Conservation (phyloP, 64 coral and sea anemone species). For the Cladopsammia gracilis region DNA sequence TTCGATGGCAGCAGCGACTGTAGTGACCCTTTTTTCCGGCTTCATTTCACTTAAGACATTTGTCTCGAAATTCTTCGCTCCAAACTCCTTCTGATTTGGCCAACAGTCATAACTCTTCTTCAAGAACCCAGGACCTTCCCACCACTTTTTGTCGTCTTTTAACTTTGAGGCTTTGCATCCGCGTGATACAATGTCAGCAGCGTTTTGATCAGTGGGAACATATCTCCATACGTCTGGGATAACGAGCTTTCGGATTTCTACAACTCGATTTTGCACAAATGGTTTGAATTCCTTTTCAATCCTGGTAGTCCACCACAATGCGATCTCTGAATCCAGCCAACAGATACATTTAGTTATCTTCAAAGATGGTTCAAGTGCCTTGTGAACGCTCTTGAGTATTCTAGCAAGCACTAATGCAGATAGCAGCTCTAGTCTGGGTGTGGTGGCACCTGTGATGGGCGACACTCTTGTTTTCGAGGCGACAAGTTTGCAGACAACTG, state of each 20-base stretch:
- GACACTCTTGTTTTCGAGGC: not conserved
- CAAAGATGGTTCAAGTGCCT: not conserved
- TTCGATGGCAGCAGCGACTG: not conserved
- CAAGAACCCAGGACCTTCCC: slow-evolving; percentile 31
- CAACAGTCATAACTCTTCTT: too few relatives aligned
- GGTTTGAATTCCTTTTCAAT: slow-evolving; percentile 41
- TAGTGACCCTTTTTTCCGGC: not conserved
- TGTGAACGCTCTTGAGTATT: not conserved
- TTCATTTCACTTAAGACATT: not conserved
- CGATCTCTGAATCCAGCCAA: slow-evolving; percentile 66
- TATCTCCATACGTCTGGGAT: slow-evolving; percentile 32
- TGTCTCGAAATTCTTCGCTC: not conserved
- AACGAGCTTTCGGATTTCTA: slow-evolving; percentile 39
- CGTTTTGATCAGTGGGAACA: too few relatives aligned
- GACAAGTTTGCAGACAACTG: not conserved
- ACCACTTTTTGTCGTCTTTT: not conserved
- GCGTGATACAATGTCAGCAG: slow-evolving; percentile 10
- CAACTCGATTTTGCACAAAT: too few relatives aligned
- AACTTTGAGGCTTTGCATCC: too few relatives aligned
- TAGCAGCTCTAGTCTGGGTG: slow-evolving; percentile 28
- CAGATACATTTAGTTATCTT: slow-evolving; percentile 19
- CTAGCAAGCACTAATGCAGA: slow-evolving; percentile 16
- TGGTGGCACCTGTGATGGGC: not conserved
- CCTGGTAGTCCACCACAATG: slow-evolving; percentile 56
- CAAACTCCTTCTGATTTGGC: too few relatives aligned